Evolutionary conservation across 2,888 invertebrate genomes (phyloP), one percentile per base, ranked within the genome.

Genomic region (Pyralis farinalis): DNA sequence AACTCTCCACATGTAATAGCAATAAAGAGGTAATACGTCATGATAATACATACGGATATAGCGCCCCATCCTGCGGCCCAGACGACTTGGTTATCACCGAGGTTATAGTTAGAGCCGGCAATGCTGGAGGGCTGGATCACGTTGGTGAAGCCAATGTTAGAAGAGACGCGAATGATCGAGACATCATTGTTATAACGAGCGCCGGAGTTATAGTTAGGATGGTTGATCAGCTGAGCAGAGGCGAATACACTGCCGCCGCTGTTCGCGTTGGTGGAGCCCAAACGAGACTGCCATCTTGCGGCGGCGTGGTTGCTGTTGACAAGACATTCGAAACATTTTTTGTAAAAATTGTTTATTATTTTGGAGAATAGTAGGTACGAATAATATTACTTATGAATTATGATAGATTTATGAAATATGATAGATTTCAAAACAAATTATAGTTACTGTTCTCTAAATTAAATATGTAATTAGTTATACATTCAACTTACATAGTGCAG

Each of bases 11-110:
- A 16, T 16, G 2, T 2, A 16, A 16, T 16, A 2, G 4, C 4
- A 4, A 16, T 16, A 2, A 16, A 3, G 4, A 16, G 4, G 4
- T 4, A 3, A 16, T 16, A 16, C 46, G 36, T 9, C 9, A 36
- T 25, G 4, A 34, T 6, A 10, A 38, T 34, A 58, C 61, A 61
- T 44, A 67, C 66, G 12, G 42, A 11, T 10, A 51, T 58, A 1
- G 37, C 25, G 1, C 69, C 71, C 68, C 69, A 71, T 51, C 71
- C 71, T 20, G 59, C 49, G 12, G 66, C 69, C 55, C 50, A 64
- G 3, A 72, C 67, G 2, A 43, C 44, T 34, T 54, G 47, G 28
- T 64, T 64, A 12, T 69, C 70, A 3, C 35, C 40, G 5, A 69
- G 47, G 21, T 47, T 46, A 42, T 66, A 70, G 35, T 49, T 55